phyloP scores from a whole-genome alignment of 2,888 invertebrate genomes.

The Luperina testacea region DNA sequence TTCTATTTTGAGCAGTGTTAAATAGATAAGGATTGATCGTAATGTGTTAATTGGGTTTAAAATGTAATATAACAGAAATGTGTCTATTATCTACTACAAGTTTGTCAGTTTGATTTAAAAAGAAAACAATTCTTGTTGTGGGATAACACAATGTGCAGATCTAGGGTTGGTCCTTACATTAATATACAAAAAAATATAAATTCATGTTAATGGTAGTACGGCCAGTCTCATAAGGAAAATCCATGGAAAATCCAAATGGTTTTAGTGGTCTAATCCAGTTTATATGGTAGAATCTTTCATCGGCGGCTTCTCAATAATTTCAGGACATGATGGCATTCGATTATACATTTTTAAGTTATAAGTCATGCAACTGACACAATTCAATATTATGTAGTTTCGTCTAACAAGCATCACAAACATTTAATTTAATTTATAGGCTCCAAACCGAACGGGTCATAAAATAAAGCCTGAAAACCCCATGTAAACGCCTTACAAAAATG shows the following conservation, averaged over 20 bases:
- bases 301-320: background rate
- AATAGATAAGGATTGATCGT: constrained; percentile 45
- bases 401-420: no score
- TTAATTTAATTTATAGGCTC: no score
- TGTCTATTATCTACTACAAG: background rate
- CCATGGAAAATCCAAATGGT: background rate
- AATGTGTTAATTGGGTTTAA: constrained; percentile 34
- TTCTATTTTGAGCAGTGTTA: constrained; percentile 45
- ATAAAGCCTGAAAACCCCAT: background rate
- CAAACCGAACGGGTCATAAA: background rate
- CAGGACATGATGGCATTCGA: background rate
- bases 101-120: background rate
- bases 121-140: background rate
- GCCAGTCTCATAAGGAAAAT: background rate
- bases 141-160: background rate
- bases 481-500: background rate
- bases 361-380: background rate
- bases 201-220: background rate
- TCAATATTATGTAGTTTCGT: background rate
- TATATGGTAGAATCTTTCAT: background rate
- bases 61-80: constrained; percentile 20
- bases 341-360: background rate
- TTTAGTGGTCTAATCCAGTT: background rate
- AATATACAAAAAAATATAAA: background rate
- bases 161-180: background rate